These are phyloP conservation scores for Spheniscus humboldti DNA, from an alignment of 2,797 vertebrate species.

Conservation along the genomic window DNA sequence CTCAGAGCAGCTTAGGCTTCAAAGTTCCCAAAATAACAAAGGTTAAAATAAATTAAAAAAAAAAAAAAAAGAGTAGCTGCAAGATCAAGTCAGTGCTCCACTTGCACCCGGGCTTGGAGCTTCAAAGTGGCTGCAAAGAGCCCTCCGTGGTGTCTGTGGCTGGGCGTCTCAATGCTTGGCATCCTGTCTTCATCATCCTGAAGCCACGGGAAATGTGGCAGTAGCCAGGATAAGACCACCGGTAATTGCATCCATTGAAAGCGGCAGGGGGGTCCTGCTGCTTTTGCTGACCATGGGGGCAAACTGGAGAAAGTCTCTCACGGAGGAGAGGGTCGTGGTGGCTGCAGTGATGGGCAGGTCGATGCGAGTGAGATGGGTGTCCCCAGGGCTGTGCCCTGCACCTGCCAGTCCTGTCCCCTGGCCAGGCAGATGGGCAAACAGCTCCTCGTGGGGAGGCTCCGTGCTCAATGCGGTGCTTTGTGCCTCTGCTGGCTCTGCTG, in stretches of 20 bases:
- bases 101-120: not conserved
- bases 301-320: not conserved
- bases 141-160: rapidly evolving
- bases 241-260: not conserved
- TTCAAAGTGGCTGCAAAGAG: not conserved
- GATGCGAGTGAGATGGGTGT: not conserved
- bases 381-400: not conserved
- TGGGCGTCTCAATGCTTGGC: not conserved
- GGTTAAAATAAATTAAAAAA: constrained; percentile 20
- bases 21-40: constrained; percentile 68
- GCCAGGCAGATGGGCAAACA: not conserved
- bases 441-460: not conserved
- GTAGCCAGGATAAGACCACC: not conserved
- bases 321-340: not conserved
- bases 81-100: not conserved
- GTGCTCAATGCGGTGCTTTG: not conserved
- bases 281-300: not conserved
- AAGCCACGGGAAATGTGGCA: not conserved
- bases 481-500: constrained; percentile 54
- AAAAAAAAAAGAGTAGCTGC: not conserved
- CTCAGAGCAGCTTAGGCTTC: constrained; percentile 53
- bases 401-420: not conserved
- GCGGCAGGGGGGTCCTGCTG: not conserved
- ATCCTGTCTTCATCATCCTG: not conserved
- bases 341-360: not conserved